Conservation (phyloP, 2,113 vertebrate species). For the Xenopus tropicalis region UCB_Xtro_10.0 CM004449.2:93360001-93360500, state of each 20-base stretch:
- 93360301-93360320: neutral
- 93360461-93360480: conserved; percentile 48
- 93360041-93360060: conserved; percentile 13
- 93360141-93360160: conserved; percentile 23
- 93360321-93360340: conserved; percentile 15
- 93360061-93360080: conserved; percentile 27
- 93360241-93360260: neutral
- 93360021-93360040: conserved; percentile 11
- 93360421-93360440: conserved; percentile 50
- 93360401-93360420: conserved; percentile 52
- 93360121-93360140: conserved; percentile 3
- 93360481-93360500: conserved; percentile 56
- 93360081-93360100: conserved; percentile 1
- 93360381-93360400: conserved; percentile 34
- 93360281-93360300: neutral
- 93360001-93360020: conserved; percentile 23
- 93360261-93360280: neutral
- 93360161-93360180: neutral
- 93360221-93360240: neutral
- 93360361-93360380: conserved; percentile 38
- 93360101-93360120: neutral
- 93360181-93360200: neutral
- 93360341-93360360: conserved; percentile 33
- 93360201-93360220: neutral
- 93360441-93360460: conserved; percentile 64